phyloP scores from a whole-genome alignment of 1,140 invertebrate species.

The Drosophila biarmipes region DNA sequence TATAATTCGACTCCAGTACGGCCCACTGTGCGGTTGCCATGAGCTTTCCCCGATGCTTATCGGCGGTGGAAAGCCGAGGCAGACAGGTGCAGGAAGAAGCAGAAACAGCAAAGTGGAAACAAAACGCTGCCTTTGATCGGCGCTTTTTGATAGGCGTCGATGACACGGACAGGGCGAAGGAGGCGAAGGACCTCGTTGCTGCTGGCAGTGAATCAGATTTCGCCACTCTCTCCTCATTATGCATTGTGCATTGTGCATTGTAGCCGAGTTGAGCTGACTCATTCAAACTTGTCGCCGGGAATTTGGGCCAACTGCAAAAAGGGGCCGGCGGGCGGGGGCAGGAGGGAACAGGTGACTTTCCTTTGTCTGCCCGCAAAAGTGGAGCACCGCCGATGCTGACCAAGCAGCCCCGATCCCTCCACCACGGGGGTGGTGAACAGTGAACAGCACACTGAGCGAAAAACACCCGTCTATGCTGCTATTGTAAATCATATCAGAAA shows the following conservation, averaged over 20 bases:
- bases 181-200: constrained; percentile 21
- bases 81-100: constrained; percentile 8
- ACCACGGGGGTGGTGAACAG: background rate
- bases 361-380: constrained; percentile 12
- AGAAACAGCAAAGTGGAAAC: constrained; percentile 32
- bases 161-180: constrained; percentile 24
- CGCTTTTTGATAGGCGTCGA: constrained; percentile 55
- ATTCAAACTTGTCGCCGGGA: constrained; percentile 8
- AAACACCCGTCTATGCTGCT: too few relatives aligned
- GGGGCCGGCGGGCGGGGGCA: background rate
- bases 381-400: constrained; percentile 10
- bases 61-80: background rate
- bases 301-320: constrained; percentile 10
- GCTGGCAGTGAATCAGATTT: constrained; percentile 32
- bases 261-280: constrained; percentile 30
- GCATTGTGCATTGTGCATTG: constrained; percentile 48
- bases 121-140: constrained; percentile 50
- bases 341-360: background rate
- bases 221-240: constrained; percentile 17
- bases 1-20: background rate
- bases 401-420: background rate
- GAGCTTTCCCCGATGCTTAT: background rate
- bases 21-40: constrained; percentile 6
- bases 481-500: too few relatives aligned
- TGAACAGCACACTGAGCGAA: background rate